Evolutionary conservation across 2,888 invertebrate genomes (phyloP).

Genomic region (Polymixis flavicincta): DNA sequence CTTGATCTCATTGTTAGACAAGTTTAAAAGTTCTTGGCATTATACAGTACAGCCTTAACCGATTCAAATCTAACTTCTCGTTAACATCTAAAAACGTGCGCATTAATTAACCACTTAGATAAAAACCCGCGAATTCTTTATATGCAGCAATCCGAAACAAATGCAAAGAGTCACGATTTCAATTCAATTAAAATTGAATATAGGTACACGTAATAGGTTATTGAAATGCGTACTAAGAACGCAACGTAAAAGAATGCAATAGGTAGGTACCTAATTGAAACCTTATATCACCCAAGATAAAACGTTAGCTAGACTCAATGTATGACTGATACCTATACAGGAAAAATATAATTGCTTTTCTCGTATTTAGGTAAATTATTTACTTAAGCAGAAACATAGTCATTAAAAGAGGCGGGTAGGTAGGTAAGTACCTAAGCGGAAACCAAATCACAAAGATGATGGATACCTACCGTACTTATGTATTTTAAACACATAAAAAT

Average conservation of each 20-base stretch:
- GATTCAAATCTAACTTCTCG: conserved; percentile 33
- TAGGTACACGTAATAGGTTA: conserved; percentile 53
- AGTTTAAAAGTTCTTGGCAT: conserved; percentile 26
- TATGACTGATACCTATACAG: background rate
- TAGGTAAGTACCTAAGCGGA: background rate
- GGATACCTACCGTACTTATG: background rate
- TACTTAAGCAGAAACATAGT: background rate
- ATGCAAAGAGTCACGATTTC: conserved; percentile 54
- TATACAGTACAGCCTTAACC: conserved; percentile 20
- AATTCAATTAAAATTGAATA: conserved; percentile 57
- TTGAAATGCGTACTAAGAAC: conserved; percentile 43
- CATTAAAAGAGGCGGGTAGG: background rate
- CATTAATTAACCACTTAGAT: conserved; percentile 43
- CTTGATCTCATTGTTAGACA: conserved; percentile 45
- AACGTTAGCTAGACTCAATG: background rate
- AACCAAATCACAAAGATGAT: background rate
- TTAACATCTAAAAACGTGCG: conserved; percentile 26
- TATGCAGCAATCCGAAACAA: conserved; percentile 58
- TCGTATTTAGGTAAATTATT: background rate
- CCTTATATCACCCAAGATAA: background rate
- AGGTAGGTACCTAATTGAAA: conserved; percentile 19
- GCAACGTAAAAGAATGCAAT: conserved; percentile 28
- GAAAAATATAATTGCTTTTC: background rate
- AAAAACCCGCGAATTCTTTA: conserved; percentile 45
- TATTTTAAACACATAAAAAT: conserved; percentile 13